These are phyloP conservation scores for Gonatopus flavifemur DNA, from an alignment of 1,140 invertebrate species.

Conservation along the genomic window DNA sequence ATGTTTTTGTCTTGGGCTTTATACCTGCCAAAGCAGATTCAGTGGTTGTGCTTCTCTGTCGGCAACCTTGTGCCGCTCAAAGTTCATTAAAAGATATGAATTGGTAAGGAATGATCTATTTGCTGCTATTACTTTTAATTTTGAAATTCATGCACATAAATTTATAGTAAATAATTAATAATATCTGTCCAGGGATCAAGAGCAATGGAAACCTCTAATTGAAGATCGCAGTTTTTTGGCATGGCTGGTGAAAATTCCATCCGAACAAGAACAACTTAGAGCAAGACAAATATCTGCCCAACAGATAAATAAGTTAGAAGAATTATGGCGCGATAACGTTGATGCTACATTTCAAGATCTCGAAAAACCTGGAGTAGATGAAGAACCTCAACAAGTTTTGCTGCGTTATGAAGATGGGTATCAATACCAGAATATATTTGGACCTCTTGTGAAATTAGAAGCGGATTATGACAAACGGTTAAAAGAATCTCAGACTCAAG, in stretches of 20 bases:
- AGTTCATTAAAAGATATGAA: slow-evolving; percentile 98
- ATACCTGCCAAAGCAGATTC: slow-evolving; percentile 99
- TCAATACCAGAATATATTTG: slow-evolving; percentile 99
- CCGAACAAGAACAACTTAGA: slow-evolving; percentile 92
- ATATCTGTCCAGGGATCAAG: slow-evolving; percentile 76
- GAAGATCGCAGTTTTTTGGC: slow-evolving; percentile 93
- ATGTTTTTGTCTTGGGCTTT: slow-evolving; percentile 98
- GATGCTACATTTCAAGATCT: slow-evolving; percentile 97
- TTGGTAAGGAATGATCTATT: slow-evolving; percentile 74
- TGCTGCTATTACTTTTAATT: not conserved
- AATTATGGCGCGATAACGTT: slow-evolving; percentile 98
- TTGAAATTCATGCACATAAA: not conserved
- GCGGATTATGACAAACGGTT: slow-evolving; percentile 98
- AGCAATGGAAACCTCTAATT: slow-evolving; percentile 98
- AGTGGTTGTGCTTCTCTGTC: slow-evolving; percentile 96
- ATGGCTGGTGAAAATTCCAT: slow-evolving; percentile 96
- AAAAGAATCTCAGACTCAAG: slow-evolving; percentile 98
- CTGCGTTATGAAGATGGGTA: slow-evolving; percentile 97
- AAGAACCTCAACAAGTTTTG: slow-evolving; percentile 94
- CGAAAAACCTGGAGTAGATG: slow-evolving; percentile 96
- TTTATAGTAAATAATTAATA: not conserved
- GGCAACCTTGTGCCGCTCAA: slow-evolving; percentile 96
- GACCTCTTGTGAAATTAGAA: slow-evolving; percentile 94
- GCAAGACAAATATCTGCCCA: slow-evolving; percentile 94
- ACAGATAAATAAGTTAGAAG: slow-evolving; percentile 97